A percentile compares a stretch with the other conserved stretches of the same genome.
phyloP scores from a whole-genome alignment of 2,113 vertebrate genomes.

The Salminus brasiliensis region DNA sequence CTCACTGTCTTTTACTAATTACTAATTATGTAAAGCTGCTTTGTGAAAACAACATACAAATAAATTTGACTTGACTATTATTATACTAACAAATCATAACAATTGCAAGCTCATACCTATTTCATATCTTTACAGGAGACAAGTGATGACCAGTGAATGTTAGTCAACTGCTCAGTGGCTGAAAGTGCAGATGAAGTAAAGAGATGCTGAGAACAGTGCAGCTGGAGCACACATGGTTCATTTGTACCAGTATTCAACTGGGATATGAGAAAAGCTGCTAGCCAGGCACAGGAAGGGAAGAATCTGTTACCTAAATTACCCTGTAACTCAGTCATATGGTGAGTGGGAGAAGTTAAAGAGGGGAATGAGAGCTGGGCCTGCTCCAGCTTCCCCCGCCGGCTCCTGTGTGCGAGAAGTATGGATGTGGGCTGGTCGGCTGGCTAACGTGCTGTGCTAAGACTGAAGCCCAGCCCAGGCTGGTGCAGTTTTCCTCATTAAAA shows the following conservation, averaged over 20 bases:
- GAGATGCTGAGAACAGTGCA: background rate
- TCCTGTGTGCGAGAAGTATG: background rate
- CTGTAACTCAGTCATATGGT: conserved; percentile 62
- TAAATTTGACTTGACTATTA: no score
- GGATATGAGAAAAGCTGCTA: conserved; percentile 61
- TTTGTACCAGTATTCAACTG: background rate
- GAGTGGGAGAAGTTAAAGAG: conserved; percentile 67
- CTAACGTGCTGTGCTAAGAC: background rate
- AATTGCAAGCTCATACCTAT: no score
- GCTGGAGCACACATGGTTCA: background rate
- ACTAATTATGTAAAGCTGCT: no score
- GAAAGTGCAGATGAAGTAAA: background rate
- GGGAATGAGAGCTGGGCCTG: conserved; percentile 57
- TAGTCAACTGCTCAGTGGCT: background rate
- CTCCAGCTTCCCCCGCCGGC: conserved; percentile 30
- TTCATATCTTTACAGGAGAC: no score
- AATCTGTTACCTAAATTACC: conserved; percentile 60
- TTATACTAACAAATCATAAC: no score
- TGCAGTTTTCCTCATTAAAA: conserved; percentile 22
- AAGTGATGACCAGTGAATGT: background rate
- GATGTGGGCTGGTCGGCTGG: background rate
- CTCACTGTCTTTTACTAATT: no score
- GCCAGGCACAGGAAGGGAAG: conserved; percentile 67
- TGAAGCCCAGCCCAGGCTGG: background rate
- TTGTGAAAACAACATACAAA: no score